Base-by-base conservation (phyloP, 2,797 vertebrate genomes). In the Petrocephalus schoutedeni region DNA sequence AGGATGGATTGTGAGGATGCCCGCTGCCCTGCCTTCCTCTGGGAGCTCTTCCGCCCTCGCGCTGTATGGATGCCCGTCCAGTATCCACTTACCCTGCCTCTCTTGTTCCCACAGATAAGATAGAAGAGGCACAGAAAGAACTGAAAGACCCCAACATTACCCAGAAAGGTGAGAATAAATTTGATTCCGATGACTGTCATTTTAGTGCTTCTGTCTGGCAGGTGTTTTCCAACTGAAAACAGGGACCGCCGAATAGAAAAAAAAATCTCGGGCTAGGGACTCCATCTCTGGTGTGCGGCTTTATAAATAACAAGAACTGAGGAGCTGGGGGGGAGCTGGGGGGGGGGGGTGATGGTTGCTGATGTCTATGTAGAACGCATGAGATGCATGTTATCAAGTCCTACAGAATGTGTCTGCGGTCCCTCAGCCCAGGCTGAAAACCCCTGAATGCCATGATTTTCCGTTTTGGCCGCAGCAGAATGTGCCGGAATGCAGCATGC, bases 81-180 rank as follows among this genome's bases (percentile, higher is more conserved):
- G 19, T n/a, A n/a, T 45, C 16, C 92, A 21, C 91, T 91, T 85
- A 90, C 57, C 21, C 56, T 87, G 91, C 89, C 93, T 90, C 92
- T 90, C 91, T 93, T 96, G 87, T 93, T 87, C 94, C 64, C 94
- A 3, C 96, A 99, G 98, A 99, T 91, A 99, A 99, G 97, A 99
- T 99, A 89, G 97, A 99, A 95, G 98, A 99, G 95, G 98, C 98
- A 92, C 98, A 99, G 94, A 99, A 99, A 92, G 97, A 99, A 92
- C 96, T 99, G 54, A 98, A 97, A 92, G 97, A 97, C 90, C 97
- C 97, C 87, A 96, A 97, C 94, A 96, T 94, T 90, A 92, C 96
- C 91, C 96, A 97, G 92, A 97, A 97, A 97, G 97, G 98, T 99
- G 96, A 96, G 92, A 45, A 77, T 45, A n/a, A n/a, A 77, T 77